Percentiles rank a stretch among this genome's conserved stretches.
Conservation (phyloP, 92 coral and sea anemone species). For the Epizoanthus scotinus region DNA sequence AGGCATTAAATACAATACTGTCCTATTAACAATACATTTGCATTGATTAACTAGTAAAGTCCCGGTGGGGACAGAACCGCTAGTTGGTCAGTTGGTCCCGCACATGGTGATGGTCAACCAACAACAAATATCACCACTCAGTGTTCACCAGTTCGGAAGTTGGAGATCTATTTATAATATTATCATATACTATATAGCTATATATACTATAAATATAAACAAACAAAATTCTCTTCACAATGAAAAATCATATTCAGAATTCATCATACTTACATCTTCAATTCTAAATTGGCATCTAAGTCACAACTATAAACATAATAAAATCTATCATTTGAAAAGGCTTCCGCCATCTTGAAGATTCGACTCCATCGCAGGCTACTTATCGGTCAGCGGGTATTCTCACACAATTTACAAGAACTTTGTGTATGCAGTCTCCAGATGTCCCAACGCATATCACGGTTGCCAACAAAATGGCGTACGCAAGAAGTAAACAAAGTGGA, state of each 20-base stretch:
- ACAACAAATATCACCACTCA: too few species aligned
- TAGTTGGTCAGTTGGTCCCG: too few species aligned
- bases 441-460: slow-evolving; percentile 38
- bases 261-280: slow-evolving; percentile 85
- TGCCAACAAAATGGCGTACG: slow-evolving; percentile 68
- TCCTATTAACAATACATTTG: too few species aligned
- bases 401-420: background rate
- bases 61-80: too few species aligned
- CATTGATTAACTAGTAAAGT: too few species aligned
- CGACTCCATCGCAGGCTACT: slow-evolving; percentile 17
- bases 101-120: too few species aligned
- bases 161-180: too few species aligned
- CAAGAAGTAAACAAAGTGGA: slow-evolving; percentile 49
- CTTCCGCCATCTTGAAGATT: slow-evolving; percentile 42
- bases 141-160: too few species aligned
- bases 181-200: too few species aligned
- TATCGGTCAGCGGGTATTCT: slow-evolving; percentile 6
- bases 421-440: background rate
- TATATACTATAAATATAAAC: too few species aligned
- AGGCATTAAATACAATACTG: too few species aligned
- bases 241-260: background rate
- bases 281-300: slow-evolving; percentile 90
- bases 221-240: background rate
- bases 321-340: slow-evolving; percentile 66
- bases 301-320: slow-evolving; percentile 95